Evolutionary conservation across 2,113 vertebrate species (phyloP), one percentile per base, ranked within the genome.

Genomic region (Eurystomus gularis): DNA sequence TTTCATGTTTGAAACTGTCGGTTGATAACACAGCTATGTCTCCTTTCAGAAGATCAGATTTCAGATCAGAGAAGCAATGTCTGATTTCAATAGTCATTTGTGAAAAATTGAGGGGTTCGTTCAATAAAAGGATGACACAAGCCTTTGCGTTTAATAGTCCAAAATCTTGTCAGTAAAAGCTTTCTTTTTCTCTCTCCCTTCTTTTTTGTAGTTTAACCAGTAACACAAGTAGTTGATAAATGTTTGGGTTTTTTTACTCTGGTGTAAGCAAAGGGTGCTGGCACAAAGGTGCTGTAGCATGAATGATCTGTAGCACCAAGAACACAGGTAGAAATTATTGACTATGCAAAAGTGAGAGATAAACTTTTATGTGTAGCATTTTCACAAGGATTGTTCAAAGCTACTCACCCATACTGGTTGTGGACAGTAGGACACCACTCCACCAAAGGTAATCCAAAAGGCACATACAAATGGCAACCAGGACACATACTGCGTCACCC

Each of bases 61-160:
- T 90, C 61, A 91, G 66, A 95, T 83, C 88, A 88, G 64, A 84
- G 77, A 96, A 93, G 54, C 46, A 65, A 96, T 73, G 64, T 88
- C 76, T 94, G 93, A 97, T 94, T 89, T 83, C 69, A 89, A 61
- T 66, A 94, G 79, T 90, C 13, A 90, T 93, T 94, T 90, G 44
- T 79, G 89, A 88, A 91, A 96, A 96, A 92, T 26, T 55, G 58
- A 93, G 88, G 95, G 96, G 66, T 98, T 98, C 96, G 93, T 95
- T 90, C 84, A 93, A 97, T 96, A 97, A 95, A 98, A 97, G 93
- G 97, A 98, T 98, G 97, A 98, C 98, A 98, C 96, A 98, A 98
- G 97, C 97, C 97, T 97, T 96, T 85, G 87, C 95, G 95, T 98
- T 98, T 98, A 98, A 98, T 97, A 98, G 97, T 95, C 79, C 83